Evolutionary conservation across 2,888 invertebrate genomes (phyloP).

Genomic region (Rhamphomyia laevipes): DNA sequence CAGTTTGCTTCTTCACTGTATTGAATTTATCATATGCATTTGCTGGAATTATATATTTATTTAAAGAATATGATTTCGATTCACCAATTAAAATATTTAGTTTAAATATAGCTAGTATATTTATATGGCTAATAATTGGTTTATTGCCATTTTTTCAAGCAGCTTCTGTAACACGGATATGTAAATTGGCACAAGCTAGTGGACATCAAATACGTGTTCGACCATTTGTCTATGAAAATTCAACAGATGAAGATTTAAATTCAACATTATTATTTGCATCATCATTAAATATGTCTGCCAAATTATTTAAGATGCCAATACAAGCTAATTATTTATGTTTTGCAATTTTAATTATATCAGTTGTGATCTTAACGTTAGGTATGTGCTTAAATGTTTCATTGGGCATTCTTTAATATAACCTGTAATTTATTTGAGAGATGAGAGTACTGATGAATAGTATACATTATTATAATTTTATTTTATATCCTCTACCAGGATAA

Average conservation of each 20-base stretch:
- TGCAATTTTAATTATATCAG: constrained; percentile 45
- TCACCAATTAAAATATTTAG: constrained; percentile 46
- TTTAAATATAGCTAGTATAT: constrained; percentile 52
- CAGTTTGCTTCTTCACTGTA: constrained; percentile 64
- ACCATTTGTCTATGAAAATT: constrained; percentile 70
- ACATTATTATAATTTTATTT: too few species aligned
- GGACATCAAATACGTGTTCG: constrained; percentile 69
- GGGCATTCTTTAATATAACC: constrained; percentile 23
- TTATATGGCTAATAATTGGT: constrained; percentile 29
- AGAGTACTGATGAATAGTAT: too few species aligned
- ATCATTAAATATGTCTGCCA: constrained; percentile 60
- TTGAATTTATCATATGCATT: constrained; percentile 61
- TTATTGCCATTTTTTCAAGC: constrained; percentile 46
- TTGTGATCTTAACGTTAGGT: constrained; percentile 54
- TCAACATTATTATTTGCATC: constrained; percentile 66
- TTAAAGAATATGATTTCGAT: constrained; percentile 47
- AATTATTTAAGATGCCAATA: constrained; percentile 61
- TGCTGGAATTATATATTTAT: constrained; percentile 57
- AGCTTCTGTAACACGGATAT: constrained; percentile 60
- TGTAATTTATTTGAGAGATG: too few species aligned
- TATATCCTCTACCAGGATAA: too few species aligned
- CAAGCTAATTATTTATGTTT: constrained; percentile 56
- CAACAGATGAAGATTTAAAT: constrained; percentile 61
- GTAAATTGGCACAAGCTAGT: constrained; percentile 55
- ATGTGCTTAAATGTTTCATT: constrained; percentile 44